phyloP scores from a whole-genome alignment of 2,797 vertebrate genomes.

The Sebastes iracundus region DNA sequence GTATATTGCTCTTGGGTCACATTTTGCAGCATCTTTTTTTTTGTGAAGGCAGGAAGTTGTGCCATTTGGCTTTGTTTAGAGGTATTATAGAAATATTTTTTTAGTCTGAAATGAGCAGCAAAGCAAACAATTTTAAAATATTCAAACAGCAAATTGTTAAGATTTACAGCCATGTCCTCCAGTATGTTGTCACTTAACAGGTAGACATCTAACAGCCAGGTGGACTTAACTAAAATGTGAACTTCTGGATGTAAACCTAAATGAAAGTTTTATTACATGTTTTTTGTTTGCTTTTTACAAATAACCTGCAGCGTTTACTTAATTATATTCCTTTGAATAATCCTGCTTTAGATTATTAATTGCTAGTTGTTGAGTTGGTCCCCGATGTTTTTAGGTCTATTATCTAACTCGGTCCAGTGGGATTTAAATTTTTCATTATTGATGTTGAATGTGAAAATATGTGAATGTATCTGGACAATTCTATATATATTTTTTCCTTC shows the following conservation, averaged over 20 bases:
- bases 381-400: background rate
- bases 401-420: background rate
- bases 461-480: background rate
- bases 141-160: background rate
- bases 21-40: slow-evolving; percentile 6
- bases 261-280: background rate
- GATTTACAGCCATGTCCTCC: background rate
- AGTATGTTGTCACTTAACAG: too few species aligned
- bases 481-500: background rate
- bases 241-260: background rate
- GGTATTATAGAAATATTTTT: background rate
- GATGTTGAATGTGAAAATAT: background rate
- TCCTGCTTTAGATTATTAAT: background rate
- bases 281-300: background rate
- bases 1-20: background rate
- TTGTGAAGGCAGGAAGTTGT: background rate
- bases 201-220: background rate
- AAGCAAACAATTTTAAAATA: background rate
- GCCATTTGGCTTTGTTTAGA: background rate
- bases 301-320: background rate
- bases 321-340: background rate
- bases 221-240: background rate
- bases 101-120: background rate
- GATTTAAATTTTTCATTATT: background rate
- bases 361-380: background rate